A percentile compares a stretch with the other conserved stretches of the same genome.
Evolutionary conservation across 2,113 vertebrate genomes (phyloP).

Genomic region (Martes martes): DNA sequence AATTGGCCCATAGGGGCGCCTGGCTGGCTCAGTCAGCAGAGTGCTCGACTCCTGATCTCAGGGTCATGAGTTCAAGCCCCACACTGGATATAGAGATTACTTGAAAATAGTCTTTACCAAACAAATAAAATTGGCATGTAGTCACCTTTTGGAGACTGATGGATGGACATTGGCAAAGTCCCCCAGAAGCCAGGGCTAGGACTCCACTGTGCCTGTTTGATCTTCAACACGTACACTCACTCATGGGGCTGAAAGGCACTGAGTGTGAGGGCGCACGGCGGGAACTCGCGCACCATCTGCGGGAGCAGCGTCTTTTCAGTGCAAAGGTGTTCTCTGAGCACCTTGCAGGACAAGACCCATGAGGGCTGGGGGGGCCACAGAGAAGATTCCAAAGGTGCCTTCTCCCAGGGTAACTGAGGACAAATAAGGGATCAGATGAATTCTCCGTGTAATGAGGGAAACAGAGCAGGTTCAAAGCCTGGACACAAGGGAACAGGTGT

Average conservation of each 20-base stretch:
- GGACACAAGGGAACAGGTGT: background rate
- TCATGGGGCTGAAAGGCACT: background rate
- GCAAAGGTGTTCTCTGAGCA: background rate
- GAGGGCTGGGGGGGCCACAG: background rate
- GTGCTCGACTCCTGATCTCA: background rate
- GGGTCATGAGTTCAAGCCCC: background rate
- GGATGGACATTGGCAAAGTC: background rate
- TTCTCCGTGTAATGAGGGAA: background rate
- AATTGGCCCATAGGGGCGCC: background rate
- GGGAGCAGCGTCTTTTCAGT: background rate
- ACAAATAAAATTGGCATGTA: background rate
- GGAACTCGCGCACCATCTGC: background rate
- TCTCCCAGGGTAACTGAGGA: background rate
- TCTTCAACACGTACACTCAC: background rate
- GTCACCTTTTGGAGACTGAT: background rate
- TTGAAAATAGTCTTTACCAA: background rate
- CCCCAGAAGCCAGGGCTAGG: background rate
- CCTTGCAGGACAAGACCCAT: background rate
- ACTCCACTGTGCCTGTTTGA: background rate
- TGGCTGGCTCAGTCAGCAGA: background rate
- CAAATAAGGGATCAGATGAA: background rate
- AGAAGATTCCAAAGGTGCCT: background rate
- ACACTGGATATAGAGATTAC: background rate
- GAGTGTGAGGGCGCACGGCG: accelerated
- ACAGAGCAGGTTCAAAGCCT: background rate